Conservation (phyloP, 2,888 invertebrate species). For the Ariolimax columbianus region DNA sequence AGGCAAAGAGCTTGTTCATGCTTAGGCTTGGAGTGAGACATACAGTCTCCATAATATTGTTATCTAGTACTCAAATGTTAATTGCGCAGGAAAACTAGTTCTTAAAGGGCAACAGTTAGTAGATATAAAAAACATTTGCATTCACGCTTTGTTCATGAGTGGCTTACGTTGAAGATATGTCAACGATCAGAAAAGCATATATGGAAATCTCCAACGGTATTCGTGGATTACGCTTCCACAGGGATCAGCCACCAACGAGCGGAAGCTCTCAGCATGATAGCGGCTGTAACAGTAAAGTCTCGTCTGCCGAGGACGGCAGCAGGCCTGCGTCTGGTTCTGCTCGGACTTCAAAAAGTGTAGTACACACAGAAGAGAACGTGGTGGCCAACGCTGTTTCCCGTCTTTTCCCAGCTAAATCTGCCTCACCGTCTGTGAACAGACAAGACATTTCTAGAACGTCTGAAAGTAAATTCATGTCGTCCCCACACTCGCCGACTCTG, state of each 20-base stretch:
- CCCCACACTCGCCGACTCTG: neutral
- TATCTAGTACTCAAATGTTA: too few relatives aligned
- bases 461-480: neutral
- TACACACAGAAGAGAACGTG: constrained; percentile 32
- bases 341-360: constrained; percentile 8
- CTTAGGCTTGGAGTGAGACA: too few relatives aligned
- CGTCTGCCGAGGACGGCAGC: constrained; percentile 2
- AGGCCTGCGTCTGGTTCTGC: neutral
- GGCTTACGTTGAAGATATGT: constrained; percentile 62
- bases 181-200: constrained; percentile 77
- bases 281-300: neutral
- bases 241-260: constrained; percentile 62
- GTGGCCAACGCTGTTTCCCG: constrained; percentile 25
- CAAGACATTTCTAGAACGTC: neutral
- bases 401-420: constrained; percentile 10
- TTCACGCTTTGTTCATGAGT: neutral
- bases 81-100: too few relatives aligned
- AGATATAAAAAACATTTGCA: too few relatives aligned
- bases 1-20: too few relatives aligned
- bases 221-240: constrained; percentile 73
- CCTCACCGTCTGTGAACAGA: constrained; percentile 22
- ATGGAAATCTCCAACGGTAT: constrained; percentile 78
- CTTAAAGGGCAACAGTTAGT: too few relatives aligned
- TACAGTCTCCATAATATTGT: too few relatives aligned
- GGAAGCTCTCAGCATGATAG: constrained; percentile 8